Evolutionary conservation across 1,140 invertebrate genomes (phyloP).

Genomic region (Magallana ariakensis): DNA sequence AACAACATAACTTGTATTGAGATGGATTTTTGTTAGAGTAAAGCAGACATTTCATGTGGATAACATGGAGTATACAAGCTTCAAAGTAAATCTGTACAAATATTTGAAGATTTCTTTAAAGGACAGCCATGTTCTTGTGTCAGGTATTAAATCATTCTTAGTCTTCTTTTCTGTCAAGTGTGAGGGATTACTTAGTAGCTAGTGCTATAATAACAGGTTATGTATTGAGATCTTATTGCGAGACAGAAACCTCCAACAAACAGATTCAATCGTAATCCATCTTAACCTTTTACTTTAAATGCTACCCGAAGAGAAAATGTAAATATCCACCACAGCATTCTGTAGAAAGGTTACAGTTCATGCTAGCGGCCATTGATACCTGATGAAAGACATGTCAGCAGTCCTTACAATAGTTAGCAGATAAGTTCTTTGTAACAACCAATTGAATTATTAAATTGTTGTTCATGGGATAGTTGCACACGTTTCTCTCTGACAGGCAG

Average conservation of each 20-base stretch:
- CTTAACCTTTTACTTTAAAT: constrained; percentile 21
- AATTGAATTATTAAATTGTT: constrained; percentile 4
- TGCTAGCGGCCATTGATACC: neutral
- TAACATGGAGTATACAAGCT: too few relatives aligned
- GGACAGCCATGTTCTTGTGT: constrained; percentile 6
- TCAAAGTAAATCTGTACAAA: neutral
- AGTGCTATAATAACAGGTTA: constrained; percentile 24
- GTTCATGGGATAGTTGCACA: neutral
- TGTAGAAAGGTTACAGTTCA: neutral
- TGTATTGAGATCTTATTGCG: constrained; percentile 17
- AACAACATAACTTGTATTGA: too few relatives aligned
- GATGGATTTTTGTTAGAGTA: too few relatives aligned
- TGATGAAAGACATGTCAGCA: neutral
- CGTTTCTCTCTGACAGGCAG: neutral
- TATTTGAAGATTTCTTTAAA: constrained; percentile 30
- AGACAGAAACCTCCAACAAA: constrained; percentile 6
- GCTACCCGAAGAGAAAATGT: constrained; percentile 8
- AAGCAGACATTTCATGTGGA: too few relatives aligned
- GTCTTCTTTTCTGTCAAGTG: constrained; percentile 33
- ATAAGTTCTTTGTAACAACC: neutral
- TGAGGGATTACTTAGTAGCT: neutral
- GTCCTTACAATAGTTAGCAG: neutral
- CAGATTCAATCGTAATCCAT: constrained; percentile 34
- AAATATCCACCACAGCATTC: constrained; percentile 4
- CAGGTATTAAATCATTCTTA: constrained; percentile 18